Base-by-base conservation (phyloP, 2,113 vertebrate species). In the Ibidorhyncha struthersii region DNA sequence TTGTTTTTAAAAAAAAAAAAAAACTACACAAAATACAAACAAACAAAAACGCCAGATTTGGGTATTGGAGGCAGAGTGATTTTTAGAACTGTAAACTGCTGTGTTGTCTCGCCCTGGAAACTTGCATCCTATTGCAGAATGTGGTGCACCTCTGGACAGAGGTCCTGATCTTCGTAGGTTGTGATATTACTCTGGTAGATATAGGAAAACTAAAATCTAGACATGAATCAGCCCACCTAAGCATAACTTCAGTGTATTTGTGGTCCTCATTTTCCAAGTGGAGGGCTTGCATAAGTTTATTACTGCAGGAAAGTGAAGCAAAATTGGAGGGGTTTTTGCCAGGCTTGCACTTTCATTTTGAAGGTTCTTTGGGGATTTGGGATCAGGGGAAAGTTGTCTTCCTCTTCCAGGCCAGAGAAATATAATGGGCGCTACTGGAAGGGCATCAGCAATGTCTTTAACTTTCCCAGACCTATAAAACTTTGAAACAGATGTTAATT, bases 401-500 rank as follows among this genome's bases (percentile, higher is more conserved):
- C 58, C 52, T 66, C 62, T 93, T 63, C 58, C 41, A 87, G 71
- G 45, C 55, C n/a, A 43, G 49, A 82, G 69, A 85, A 95, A 92
- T 76, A 38, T 86, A 86, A 50, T 5, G 14, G 79, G 43, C 58
- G 47, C 17, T 56, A 47, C 41, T 9, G 49, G 67, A 80, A 67
- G 41, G 6, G 15, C 73, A 69, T 89, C n/a, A n/a, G 45, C 40
- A 71, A n/a, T 34, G n/a, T 43, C 79, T 83, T 89, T 67, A 90
- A 63, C 52, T 92, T 97, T 79, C 52, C 66, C 45, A 87, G 36
- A 50, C 65, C 43, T 86, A 4, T 12, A 62, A 47, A 80, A 77
- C 55, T 76, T 63, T 43, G 83, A 90, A 94, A 59, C 82, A 82
- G 78, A 82, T 96, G 82, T 79, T 97, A 97, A 96, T 94, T 95